Percentiles rank a stretch among this genome's conserved stretches.
Evolutionary conservation across 2,113 vertebrate species (phyloP).

Genomic region (Sminthopsis crassicaudata): DNA sequence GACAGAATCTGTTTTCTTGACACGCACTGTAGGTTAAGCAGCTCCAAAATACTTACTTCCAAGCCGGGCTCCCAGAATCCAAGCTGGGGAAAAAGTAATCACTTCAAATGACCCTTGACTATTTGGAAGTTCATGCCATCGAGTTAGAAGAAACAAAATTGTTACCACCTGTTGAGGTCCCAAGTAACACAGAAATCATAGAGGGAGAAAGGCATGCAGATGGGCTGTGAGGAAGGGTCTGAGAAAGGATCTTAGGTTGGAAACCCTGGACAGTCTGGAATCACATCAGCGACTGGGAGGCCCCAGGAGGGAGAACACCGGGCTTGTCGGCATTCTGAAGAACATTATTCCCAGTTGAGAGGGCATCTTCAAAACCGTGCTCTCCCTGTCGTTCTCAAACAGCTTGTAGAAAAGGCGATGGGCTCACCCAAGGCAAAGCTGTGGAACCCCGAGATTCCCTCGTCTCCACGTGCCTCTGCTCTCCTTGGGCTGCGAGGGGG

Average conservation of each 20-base stretch:
- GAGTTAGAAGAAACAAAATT: conserved; percentile 80
- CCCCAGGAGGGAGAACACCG: not conserved
- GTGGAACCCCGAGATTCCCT: conserved; percentile 2
- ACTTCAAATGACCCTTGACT: conserved; percentile 77
- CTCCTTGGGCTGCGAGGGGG: too few species aligned
- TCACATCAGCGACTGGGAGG: conserved; percentile 26
- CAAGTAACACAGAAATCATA: conserved; percentile 74
- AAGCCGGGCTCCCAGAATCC: conserved; percentile 68
- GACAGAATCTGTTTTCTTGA: conserved; percentile 67
- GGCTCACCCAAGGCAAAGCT: conserved; percentile 39
- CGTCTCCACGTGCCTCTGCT: not conserved
- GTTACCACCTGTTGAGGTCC: conserved; percentile 81
- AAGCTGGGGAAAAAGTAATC: conserved; percentile 70
- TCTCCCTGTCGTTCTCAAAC: conserved; percentile 20
- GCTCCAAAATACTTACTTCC: conserved; percentile 71
- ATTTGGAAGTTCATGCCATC: conserved; percentile 82
- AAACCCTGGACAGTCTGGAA: conserved; percentile 63
- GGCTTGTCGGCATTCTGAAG: not conserved
- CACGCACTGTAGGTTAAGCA: conserved; percentile 75
- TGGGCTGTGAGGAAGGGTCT: conserved; percentile 57
- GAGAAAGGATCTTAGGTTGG: conserved; percentile 32
- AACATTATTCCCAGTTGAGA: not conserved
- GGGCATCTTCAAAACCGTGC: not conserved
- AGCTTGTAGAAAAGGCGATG: conserved; percentile 51
- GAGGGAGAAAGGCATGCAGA: conserved; percentile 56